Percentiles rank a stretch among this genome's conserved stretches.
These are phyloP conservation scores for Phalloptychus januarius DNA, from an alignment of 2,797 vertebrate species.

Conservation along the genomic window DNA sequence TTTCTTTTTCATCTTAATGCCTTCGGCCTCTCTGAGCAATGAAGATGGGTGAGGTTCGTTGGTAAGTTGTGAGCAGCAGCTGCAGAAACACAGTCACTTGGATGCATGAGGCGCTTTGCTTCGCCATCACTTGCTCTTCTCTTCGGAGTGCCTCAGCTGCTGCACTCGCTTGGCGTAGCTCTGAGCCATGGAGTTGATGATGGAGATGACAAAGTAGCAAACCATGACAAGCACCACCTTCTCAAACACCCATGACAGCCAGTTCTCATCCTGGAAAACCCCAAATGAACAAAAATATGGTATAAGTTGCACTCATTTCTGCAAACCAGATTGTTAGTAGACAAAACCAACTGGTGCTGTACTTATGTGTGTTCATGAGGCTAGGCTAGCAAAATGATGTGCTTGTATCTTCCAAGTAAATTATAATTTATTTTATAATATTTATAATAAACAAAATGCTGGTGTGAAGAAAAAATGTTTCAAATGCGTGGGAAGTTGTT, in stretches of 20 bases:
- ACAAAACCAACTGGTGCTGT: neutral
- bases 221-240: conserved; percentile 98
- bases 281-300: conserved; percentile 15
- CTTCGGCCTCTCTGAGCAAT: conserved; percentile 65
- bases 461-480: neutral
- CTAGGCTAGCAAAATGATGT: neutral
- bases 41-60: conserved; percentile 70
- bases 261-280: conserved; percentile 90
- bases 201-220: conserved; percentile 97
- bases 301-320: neutral
- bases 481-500: neutral
- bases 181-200: conserved; percentile 99
- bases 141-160: conserved; percentile 90
- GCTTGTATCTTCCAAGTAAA: neutral
- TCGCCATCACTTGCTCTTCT: conserved; percentile 93
- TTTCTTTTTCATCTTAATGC: conserved; percentile 19
- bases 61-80: conserved; percentile 63
- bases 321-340: neutral
- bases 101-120: conserved; percentile 40
- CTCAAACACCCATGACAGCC: conserved; percentile 98
- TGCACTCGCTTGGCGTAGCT: conserved; percentile 95
- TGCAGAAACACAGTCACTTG: conserved; percentile 64
- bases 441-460: neutral
- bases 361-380: neutral
- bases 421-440: neutral